Base-by-base conservation (phyloP, 2,888 invertebrate genomes). In the Acheta domesticus region DNA sequence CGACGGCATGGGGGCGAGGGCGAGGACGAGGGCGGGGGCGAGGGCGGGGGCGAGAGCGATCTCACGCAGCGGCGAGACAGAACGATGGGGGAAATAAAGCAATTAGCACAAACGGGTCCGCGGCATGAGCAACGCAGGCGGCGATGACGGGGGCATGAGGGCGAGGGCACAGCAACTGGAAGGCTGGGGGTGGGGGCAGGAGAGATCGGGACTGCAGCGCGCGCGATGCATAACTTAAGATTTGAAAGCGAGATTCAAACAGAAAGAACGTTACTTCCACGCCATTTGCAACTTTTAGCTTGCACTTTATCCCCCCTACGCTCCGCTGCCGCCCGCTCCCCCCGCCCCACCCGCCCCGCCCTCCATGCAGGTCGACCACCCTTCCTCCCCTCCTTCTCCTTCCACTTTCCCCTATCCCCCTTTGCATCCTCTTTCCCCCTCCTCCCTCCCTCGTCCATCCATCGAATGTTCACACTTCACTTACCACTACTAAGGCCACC, bases 201-300 rank as follows among this genome's bases (percentile, higher is more conserved):
- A 3, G 5, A n/a, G 62, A 62, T 19, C 62, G n/a, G 4, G 62
- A 11, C 62, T n/a, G 16, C 62, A 14, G 62, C 8, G 62, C 62
- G 14, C 62, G 62, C 62, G 62, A 62, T 62, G 62, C 62, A 62
- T 62, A 62, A 62, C 62, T 62, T 62, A 62, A n/a, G 62, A 62
- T 62, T 62, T 62, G 62, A 62, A 62, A 62, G 62, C n/a, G 62
- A 62, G 62, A 62, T 62, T 62, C 62, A 62, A 62, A 62, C 62
- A 62, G 62, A 79, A 80, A 79, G 48, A 75, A 78, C 23, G 50
- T 79, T 79, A 79, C 77, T 80, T 80, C 80, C 80, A 75, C 79
- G 77, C 79, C 80, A 80, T 80, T 80, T 80, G 79, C 78, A 79
- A 79, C 80, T 80, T 80, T 79, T 78, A 80, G 77, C 79, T 80